Conservation (phyloP, 2,888 invertebrate genomes). For the Aricia artaxerxes region DNA sequence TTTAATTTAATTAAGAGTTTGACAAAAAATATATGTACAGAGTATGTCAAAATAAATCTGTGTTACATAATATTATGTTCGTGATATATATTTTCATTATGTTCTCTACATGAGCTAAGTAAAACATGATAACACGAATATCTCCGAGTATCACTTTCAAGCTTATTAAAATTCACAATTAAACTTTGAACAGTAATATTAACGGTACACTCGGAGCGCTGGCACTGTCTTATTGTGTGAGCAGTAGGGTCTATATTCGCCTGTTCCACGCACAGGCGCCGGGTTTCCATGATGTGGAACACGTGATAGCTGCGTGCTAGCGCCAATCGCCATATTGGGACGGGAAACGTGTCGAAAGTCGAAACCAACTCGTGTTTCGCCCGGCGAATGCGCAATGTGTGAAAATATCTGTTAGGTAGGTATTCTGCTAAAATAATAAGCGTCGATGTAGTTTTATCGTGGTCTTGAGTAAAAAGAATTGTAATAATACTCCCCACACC, state of each 20-base stretch:
- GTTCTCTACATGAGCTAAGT: background rate
- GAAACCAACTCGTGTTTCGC: background rate
- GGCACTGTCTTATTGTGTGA: background rate
- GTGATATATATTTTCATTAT: background rate
- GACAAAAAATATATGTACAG: too few relatives aligned
- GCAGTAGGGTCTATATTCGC: background rate
- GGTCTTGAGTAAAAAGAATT: background rate
- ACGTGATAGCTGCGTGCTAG: background rate
- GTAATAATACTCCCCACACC: too few relatives aligned
- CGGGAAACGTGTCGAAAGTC: background rate
- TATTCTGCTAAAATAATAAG: background rate
- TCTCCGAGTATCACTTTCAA: background rate
- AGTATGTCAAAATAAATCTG: too few relatives aligned
- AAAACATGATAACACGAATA: background rate
- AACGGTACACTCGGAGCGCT: background rate
- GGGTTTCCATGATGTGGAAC: background rate
- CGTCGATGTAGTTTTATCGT: too few relatives aligned
- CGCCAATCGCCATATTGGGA: conserved; percentile 9
- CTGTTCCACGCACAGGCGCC: background rate
- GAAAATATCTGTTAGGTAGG: background rate
- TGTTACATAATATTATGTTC: background rate
- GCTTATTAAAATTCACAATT: conserved; percentile 10
- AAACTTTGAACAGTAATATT: background rate
- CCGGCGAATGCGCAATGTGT: background rate
- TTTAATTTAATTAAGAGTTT: too few relatives aligned